Evolutionary conservation across 2,113 vertebrate species (phyloP).

Genomic region (Synchiropus splendidus): DNA sequence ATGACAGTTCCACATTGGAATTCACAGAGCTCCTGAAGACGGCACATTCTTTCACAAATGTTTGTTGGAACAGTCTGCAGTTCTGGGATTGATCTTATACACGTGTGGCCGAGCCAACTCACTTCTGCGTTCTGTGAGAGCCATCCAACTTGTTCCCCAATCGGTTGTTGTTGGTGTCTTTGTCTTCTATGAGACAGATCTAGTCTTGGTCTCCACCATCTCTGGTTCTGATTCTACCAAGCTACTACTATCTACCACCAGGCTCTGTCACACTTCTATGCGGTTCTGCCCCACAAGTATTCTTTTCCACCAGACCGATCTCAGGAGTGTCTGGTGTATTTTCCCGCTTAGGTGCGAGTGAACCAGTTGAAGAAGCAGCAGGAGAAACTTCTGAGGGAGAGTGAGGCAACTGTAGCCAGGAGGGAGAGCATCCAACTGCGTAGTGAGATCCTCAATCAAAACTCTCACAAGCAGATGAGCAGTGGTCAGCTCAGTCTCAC

Average conservation of each 20-base stretch:
- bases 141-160: too few species aligned
- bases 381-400: slow-evolving; percentile 73
- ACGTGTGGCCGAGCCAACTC: too few species aligned
- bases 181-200: too few species aligned
- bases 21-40: too few species aligned
- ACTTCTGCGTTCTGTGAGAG: too few species aligned
- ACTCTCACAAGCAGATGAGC: slow-evolving; percentile 46
- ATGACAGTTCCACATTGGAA: too few species aligned
- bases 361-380: slow-evolving; percentile 77
- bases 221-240: too few species aligned
- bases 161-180: too few species aligned
- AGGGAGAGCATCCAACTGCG: slow-evolving; percentile 60
- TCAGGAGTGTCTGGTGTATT: not conserved
- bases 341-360: slow-evolving; percentile 64
- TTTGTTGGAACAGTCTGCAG: too few species aligned
- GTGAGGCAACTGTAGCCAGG: slow-evolving; percentile 69
- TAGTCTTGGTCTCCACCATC: too few species aligned
- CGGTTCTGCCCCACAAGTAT: not conserved
- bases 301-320: slow-evolving; percentile 13
- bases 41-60: too few species aligned
- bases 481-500: slow-evolving; percentile 45
- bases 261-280: not conserved
- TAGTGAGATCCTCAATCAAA: slow-evolving; percentile 53
- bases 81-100: too few species aligned
- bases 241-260: not conserved